Percentiles rank a stretch among this genome's conserved stretches.
Evolutionary conservation across 2,888 invertebrate species (phyloP).

Genomic region (Tipula vernalis): DNA sequence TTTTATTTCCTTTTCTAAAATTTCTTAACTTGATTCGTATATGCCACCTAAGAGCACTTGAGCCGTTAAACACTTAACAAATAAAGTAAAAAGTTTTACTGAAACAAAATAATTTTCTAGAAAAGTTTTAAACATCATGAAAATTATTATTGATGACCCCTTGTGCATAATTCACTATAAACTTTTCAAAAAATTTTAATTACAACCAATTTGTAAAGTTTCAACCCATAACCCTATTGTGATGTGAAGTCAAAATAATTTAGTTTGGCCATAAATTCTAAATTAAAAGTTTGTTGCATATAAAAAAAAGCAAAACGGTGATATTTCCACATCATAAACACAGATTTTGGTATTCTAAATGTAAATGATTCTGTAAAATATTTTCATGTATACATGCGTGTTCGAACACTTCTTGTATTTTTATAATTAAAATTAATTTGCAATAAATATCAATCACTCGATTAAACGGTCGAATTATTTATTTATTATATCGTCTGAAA

Average conservation of each 20-base stretch:
- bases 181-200: background rate
- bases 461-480: background rate
- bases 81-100: background rate
- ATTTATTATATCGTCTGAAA: background rate
- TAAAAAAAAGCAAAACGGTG: background rate
- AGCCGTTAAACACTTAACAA: background rate
- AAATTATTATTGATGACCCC: background rate
- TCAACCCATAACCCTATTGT: background rate
- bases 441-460: background rate
- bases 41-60: background rate
- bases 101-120: background rate
- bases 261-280: background rate
- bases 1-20: background rate
- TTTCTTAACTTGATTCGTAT: background rate
- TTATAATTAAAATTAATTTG: background rate
- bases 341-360: background rate
- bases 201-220: background rate
- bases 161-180: background rate
- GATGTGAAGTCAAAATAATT: background rate
- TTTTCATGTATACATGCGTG: background rate
- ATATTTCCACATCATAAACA: background rate
- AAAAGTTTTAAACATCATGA: background rate
- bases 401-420: background rate
- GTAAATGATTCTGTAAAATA: background rate
- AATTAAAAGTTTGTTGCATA: background rate